phyloP scores from a whole-genome alignment of 2,797 vertebrate genomes.

The Lerista edwardsae region DNA sequence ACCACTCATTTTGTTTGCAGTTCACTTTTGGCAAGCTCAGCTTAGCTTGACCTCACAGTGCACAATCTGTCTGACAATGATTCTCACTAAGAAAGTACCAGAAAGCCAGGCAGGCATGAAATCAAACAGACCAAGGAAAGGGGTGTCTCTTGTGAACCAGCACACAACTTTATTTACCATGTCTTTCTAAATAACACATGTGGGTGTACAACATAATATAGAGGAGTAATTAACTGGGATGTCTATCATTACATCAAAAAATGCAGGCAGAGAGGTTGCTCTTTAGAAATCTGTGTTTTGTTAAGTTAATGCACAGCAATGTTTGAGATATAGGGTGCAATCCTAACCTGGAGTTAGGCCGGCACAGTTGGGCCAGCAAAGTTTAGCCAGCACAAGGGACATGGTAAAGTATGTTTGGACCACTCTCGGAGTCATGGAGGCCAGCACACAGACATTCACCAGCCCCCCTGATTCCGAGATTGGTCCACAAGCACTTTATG shows the following conservation, averaged over 20 bases:
- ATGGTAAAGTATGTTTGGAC: too few relatives aligned
- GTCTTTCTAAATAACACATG: background rate
- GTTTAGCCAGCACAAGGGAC: too few relatives aligned
- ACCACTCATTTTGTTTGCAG: background rate
- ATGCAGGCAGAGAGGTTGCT: conserved; percentile 17
- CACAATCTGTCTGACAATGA: background rate
- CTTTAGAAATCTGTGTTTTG: conserved; percentile 20
- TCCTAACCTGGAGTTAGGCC: too few relatives aligned
- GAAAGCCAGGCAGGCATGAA: conserved; percentile 9
- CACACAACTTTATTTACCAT: background rate
- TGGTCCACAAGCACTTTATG: too few relatives aligned
- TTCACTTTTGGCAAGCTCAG: conserved; percentile 16
- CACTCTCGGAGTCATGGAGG: too few relatives aligned
- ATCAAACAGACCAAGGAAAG: background rate
- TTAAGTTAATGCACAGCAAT: background rate
- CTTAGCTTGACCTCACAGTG: background rate
- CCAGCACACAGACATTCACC: too few relatives aligned
- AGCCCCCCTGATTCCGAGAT: too few relatives aligned
- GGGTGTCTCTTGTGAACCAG: background rate
- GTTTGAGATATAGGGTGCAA: background rate
- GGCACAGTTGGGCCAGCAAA: too few relatives aligned
- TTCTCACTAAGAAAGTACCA: background rate
- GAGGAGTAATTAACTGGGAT: background rate
- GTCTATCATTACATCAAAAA: background rate
- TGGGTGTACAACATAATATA: conserved; percentile 14